Evolutionary conservation across 1,140 invertebrate species (phyloP), one percentile per base, ranked within the genome.

Genomic region (Bombus balteatus): DNA sequence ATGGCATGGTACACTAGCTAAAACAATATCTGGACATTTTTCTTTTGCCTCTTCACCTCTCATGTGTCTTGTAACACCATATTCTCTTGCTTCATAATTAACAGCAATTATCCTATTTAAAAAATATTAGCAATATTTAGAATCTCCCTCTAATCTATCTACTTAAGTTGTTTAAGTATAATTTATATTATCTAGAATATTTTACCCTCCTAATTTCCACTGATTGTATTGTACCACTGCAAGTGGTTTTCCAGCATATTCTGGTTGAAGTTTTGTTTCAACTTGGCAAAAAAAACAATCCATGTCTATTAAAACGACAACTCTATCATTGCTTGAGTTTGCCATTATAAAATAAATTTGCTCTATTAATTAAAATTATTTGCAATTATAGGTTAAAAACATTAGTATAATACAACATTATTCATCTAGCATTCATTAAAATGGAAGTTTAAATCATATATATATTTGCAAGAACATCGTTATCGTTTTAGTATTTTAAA

Each of bases 271-370:
- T 94, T 98, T 97, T 92, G 98, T 97, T 96, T 99, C 99, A 2
- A 99, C 99, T 96, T 98, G 98, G 91, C 99, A 99, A 94, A 99
- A 99, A 95, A 99, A 99, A 96, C 99, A 99, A 94, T 99, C 99
- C 99, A 99, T 99, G 92, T 99, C 99, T 81, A 99, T 97, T 72
- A 99, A 95, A 12, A 97, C 97, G 34, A 99, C 96, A 59, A 99
- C 96, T 92, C 98, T 95, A 84, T 96, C 95, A 73, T 77, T 73
- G 15, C 83, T 90, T 10, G 90, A 87, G 81, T 66, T 90, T 25
- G 91, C 71, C 94, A 94, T 95, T 70, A 37, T 91, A 28, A 34
- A 22, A 28, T 15, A 25, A 71, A 10, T 43, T 9, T 53, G 12
- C 18, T n/a, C 10, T 53, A 76, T 72, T 53, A 62, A 22, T 43